Base-by-base conservation (phyloP, 1,140 invertebrate genomes). In the Zaprionus gabonicus region DNA sequence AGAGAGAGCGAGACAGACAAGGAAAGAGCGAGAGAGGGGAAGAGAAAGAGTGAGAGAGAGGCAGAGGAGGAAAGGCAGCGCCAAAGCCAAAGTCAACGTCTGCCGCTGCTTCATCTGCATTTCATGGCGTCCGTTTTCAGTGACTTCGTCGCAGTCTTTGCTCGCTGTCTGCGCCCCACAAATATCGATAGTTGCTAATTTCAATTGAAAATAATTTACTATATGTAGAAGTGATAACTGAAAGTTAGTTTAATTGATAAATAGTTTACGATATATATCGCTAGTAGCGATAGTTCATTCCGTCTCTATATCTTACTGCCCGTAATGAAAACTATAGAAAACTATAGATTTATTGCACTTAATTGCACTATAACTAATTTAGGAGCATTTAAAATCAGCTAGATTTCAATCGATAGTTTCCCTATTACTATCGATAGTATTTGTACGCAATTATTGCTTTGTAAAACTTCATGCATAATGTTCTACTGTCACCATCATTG, bases 91-190 rank as follows among this genome's bases (percentile, higher is more conserved):
- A 27, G 49, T 76, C 71, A 66, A 56, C 72, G 72, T 55, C 56
- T 77, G 82, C 82, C 79, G 88, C 84, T 84, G 81, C 81, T 78
- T 84, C 84, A 90, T 90, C 84, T 88, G 85, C 81, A 88, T 88
- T 88, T 88, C 81, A 73, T 88, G 84, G 84, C 83, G 84, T 78
- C 77, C 66, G 65, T 72, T 67, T 36, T 28, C 23, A 28, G 10
- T 17, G 15, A 25, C 31, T 28, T 41, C 15, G 6, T 44, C 41
- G 41, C 41, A n/a, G 15, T 44, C 41, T n/a, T 9, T n/a, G 31
- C 7, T n/a, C 4, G 13, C 6, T 31, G 7, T 41, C 31, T 31
- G 4, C 41, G n/a, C n/a, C n/a, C n/a, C n/a, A n/a, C n/a, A n/a
- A 23, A 25, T 51, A 51, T 51, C 46, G 20, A 51, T 51, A 51